Conservation (phyloP, 2,113 vertebrate genomes). For the Periophthalmus modestus region DNA sequence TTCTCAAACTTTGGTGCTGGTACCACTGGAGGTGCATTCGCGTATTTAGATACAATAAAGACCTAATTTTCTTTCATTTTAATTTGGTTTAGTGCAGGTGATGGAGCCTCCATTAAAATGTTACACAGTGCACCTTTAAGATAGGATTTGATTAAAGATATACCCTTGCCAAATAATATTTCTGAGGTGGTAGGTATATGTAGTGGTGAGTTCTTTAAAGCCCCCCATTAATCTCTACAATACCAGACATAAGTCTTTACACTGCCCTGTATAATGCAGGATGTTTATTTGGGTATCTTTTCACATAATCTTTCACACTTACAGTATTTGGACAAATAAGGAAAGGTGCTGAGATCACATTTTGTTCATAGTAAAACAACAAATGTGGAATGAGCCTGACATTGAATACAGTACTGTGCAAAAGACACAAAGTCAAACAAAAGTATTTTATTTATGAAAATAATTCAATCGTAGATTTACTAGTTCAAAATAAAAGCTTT, state of each 20-base stretch:
- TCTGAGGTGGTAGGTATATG: neutral
- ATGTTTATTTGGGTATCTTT: conserved; percentile 52
- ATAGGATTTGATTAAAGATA: too few relatives aligned
- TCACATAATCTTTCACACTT: conserved; percentile 25
- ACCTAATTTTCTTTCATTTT: neutral
- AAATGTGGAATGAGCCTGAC: neutral
- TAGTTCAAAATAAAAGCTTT: neutral
- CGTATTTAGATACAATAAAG: neutral
- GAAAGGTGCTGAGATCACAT: conserved; percentile 18
- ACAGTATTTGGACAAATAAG: conserved; percentile 16
- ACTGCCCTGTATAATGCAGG: neutral
- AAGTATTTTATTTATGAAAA: neutral
- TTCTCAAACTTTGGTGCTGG: neutral
- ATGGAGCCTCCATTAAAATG: neutral
- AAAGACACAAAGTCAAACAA: neutral
- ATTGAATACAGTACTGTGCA: neutral
- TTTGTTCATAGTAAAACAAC: conserved; percentile 31
- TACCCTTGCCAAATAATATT: too few relatives aligned
- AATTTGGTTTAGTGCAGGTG: neutral
- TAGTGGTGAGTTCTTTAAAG: neutral
- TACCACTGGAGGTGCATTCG: neutral
- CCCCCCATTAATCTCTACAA: neutral
- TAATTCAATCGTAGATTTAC: neutral
- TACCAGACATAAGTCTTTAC: neutral
- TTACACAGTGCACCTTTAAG: neutral